Evolutionary conservation across 1,140 invertebrate species (phyloP).

Genomic region (Bombus ignitus): DNA sequence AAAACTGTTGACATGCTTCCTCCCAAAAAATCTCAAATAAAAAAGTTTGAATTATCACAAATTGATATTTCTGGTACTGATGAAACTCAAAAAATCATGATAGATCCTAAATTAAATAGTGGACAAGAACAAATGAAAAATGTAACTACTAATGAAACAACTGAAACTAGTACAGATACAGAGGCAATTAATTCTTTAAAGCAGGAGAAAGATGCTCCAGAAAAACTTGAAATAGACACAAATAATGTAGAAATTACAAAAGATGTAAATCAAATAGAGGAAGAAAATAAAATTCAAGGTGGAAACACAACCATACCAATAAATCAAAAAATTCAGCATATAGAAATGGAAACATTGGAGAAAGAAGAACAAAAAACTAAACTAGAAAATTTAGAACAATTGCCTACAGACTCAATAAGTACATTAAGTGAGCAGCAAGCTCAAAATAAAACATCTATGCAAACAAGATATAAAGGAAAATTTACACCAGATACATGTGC

Average conservation of each 20-base stretch:
- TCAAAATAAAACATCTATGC: slow-evolving; percentile 47
- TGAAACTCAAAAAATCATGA: slow-evolving; percentile 11
- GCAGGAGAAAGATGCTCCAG: not conserved
- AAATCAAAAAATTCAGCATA: slow-evolving; percentile 9
- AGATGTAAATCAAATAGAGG: not conserved
- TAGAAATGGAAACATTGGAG: not conserved
- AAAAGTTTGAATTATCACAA: slow-evolving; percentile 80
- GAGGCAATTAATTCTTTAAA: not conserved
- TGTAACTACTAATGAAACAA: not conserved
- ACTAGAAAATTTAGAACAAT: slow-evolving; percentile 25
- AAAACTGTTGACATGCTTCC: slow-evolving; percentile 73
- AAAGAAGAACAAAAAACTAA: slow-evolving; percentile 27
- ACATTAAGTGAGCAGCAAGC: slow-evolving; percentile 32
- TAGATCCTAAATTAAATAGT: not conserved
- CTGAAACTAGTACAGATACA: slow-evolving; percentile 2
- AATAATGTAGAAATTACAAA: not conserved
- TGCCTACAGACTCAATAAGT: slow-evolving; percentile 16
- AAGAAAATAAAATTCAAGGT: slow-evolving; percentile 19
- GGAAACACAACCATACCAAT: not conserved
- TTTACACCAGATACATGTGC: slow-evolving; percentile 61
- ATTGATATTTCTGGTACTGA: slow-evolving; percentile 70
- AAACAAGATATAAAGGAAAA: slow-evolving; percentile 69
- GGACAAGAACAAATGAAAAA: slow-evolving; percentile 27
- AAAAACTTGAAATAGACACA: not conserved
- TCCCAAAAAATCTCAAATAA: slow-evolving; percentile 80